Percentiles rank a stretch among this genome's conserved stretches.
phyloP scores from a whole-genome alignment of 2,797 vertebrate genomes.

The Cygnus olor region DNA sequence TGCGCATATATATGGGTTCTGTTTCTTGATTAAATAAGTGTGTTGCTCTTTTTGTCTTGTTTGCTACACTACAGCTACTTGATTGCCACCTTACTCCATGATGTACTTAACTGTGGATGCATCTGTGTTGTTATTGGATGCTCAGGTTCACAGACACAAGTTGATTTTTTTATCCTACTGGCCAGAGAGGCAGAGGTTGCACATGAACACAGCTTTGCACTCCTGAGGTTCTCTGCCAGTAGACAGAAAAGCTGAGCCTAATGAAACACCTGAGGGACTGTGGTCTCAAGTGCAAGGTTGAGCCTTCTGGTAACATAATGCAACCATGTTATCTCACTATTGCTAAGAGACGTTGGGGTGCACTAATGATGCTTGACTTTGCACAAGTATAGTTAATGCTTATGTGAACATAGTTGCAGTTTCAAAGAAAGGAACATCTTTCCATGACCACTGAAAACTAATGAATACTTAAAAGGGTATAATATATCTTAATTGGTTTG shows the following conservation, averaged over 20 bases:
- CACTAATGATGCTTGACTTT: background rate
- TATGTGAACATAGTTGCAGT: background rate
- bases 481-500: background rate
- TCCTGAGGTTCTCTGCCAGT: background rate
- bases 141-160: background rate
- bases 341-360: background rate
- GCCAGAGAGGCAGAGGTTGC: background rate
- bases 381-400: background rate
- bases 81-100: background rate
- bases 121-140: background rate
- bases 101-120: rapidly evolving
- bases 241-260: background rate
- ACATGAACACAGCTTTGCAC: background rate
- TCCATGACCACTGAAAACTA: background rate
- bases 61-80: background rate
- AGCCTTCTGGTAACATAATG: background rate
- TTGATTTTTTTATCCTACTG: background rate
- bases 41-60: background rate
- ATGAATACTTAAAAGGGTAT: background rate
- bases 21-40: background rate
- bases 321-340: background rate
- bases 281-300: background rate
- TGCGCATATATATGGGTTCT: background rate
- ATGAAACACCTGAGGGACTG: background rate
- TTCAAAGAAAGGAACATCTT: background rate